Conservation (phyloP, 2,797 vertebrate genomes). For the Sebastes nivosus region DNA sequence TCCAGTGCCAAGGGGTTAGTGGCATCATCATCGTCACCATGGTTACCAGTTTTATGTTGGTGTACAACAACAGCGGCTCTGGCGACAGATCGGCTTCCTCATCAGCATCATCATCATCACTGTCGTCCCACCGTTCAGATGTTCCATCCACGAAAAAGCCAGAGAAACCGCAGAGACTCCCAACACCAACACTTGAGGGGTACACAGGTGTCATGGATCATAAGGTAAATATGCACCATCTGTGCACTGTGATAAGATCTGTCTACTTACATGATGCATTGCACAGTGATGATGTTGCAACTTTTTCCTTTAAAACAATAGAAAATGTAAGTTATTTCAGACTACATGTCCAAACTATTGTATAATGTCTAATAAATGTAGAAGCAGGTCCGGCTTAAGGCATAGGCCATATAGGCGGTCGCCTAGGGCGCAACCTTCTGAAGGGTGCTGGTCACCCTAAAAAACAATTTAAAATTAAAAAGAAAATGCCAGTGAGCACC, state of each 20-base stretch:
- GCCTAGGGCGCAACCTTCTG: too few relatives aligned
- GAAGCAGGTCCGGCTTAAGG: not conserved
- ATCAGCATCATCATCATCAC: not conserved
- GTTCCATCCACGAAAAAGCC: slow-evolving; percentile 39
- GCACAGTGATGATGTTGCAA: not conserved
- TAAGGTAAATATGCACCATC: slow-evolving; percentile 85
- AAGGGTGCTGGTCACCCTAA: too few relatives aligned
- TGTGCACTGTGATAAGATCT: not conserved
- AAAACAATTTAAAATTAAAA: too few relatives aligned
- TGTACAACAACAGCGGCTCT: slow-evolving; percentile 88
- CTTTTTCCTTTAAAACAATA: not conserved
- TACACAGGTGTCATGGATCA: slow-evolving; percentile 90
- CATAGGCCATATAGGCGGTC: not conserved
- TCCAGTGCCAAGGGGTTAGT: slow-evolving; percentile 90
- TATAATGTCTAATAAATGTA: not conserved
- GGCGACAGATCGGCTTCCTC: slow-evolving; percentile 44
- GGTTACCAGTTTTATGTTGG: slow-evolving; percentile 92
- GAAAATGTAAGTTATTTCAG: not conserved
- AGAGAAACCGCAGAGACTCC: slow-evolving; percentile 30
- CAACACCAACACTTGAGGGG: slow-evolving; percentile 80
- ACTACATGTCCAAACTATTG: not conserved
- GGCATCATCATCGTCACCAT: slow-evolving; percentile 89
- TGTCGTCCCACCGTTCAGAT: slow-evolving; percentile 13
- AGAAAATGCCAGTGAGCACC: too few relatives aligned
- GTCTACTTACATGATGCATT: not conserved